Evolutionary conservation across 2,113 vertebrate species (phyloP), one percentile per base, ranked within the genome.

Genomic region (Choloepus hoffmanni): DNA sequence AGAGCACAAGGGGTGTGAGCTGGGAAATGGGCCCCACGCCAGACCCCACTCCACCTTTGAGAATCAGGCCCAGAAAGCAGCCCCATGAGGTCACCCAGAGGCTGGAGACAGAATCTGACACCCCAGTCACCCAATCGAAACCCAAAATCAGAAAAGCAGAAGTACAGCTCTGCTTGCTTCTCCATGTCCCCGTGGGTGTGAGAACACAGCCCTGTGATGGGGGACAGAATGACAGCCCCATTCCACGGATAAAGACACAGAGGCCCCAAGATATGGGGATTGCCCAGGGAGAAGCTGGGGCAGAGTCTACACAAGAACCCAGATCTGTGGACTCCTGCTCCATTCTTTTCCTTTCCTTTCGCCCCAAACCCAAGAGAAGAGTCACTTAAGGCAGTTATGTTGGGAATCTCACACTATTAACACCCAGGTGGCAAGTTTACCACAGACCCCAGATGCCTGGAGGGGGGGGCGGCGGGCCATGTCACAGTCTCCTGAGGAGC

Each of bases 121-220:
- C 36, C 3, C 1, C 65, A 48, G 50, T 60, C 9, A 0, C 48
- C 43, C 84, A 36, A 14, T 45, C 40, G 15, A 95, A 92, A 88
- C 85, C 48, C 13, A 16, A 63, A 78, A 19, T 7, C 77, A 76
- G 62, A 58, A 96, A 97, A 96, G 81, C 90, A 92, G 97, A 97
- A 89, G 68, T 36, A 5, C 19, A 11, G 30, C n/a, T 74, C 74
- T 13, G 58, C 53, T 79, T 16, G 85, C 70, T 48, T 65, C 76
- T 58, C 70, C 76, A 2, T 0, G 12, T 26, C 48, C 36, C 33
- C 1, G 43, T 12, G 87, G 63, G 79, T 36, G 28, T 68, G 94
- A 55, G 62, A 96, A 90, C 81, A 9, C 13, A 62, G 24, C 19
- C 79, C 65, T 40, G 15, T 18, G 30, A 45, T 6, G 12, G 26